Base-by-base conservation (phyloP, 2,888 invertebrate species). In the Adelognathus sp. region DNA sequence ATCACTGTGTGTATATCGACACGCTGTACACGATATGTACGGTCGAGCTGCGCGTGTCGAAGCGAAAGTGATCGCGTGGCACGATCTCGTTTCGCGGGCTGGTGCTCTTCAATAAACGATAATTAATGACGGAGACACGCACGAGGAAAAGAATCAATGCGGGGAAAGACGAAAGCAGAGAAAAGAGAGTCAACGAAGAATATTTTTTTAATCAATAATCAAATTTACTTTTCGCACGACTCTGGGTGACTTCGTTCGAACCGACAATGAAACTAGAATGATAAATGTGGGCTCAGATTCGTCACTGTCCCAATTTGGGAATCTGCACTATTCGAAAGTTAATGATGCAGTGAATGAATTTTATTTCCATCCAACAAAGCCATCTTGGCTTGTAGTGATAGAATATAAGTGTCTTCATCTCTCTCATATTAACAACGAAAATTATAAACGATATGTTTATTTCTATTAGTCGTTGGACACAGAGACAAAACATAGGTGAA, bases 21-120 rank as follows among this genome's bases (percentile, higher is more conserved):
- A 67, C 52, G 16, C 31, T 39, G 29, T 54, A 58, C 9, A 9
- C 14, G 11, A 11, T 14, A n/a, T n/a, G n/a, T 60, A 7, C 33
- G 39, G 24, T 44, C 29, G 50, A n/a, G 16, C 61, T 14, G 24
- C 7, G 29, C 44, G 44, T 58, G 70, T 76, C 63, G 63, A 46
- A 64, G 52, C 58, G 44, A 69, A 69, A 69, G 33, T 52, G 69
- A 69, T 63, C 75, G 60, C 54, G 61, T 18, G 46, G 44, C 54
- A 41, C 24, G 52, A 61, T 75, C 63, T 69, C 52, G 5, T 61
- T 36, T n/a, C n/a, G n/a, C 29, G 41, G 31, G 58, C 74, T 52
- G 52, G 16, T 44, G 61, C 69, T 75, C 61, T 75, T 63, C n/a
- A 75, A 69, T 69, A 69, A 75, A n/a, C 61, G 61, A 69, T 75